These are phyloP conservation scores for Drosophila littoralis DNA, from an alignment of 1,140 invertebrate genomes.

Conservation along the genomic window DNA sequence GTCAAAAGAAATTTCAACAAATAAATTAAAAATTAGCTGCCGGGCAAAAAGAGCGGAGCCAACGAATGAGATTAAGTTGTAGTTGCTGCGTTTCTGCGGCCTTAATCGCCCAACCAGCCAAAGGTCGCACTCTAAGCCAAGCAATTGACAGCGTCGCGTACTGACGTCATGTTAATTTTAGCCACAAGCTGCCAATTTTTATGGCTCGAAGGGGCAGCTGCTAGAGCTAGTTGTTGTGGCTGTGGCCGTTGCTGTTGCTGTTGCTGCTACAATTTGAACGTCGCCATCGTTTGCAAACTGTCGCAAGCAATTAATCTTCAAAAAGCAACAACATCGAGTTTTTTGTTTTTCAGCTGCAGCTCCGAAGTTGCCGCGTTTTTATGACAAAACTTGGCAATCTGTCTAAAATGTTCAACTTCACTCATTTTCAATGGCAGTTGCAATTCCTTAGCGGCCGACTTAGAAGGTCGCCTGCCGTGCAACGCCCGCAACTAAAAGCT, in stretches of 20 bases:
- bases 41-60: conserved; percentile 18
- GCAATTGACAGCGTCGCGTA: conserved; percentile 34
- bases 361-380: conserved; percentile 31
- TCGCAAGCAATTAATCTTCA: conserved; percentile 83
- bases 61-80: conserved; percentile 59
- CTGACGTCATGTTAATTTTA: conserved; percentile 53
- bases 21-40: conserved; percentile 59
- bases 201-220: conserved; percentile 62
- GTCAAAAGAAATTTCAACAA: conserved; percentile 76
- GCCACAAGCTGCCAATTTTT: conserved; percentile 68
- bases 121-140: conserved; percentile 45
- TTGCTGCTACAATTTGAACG: conserved; percentile 50
- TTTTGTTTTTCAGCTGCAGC: conserved; percentile 24
- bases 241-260: conserved; percentile 7
- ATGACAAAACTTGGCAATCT: conserved; percentile 81
- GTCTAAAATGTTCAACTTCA: conserved; percentile 77
- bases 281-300: conserved; percentile 62
- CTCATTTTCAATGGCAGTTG: conserved; percentile 74
- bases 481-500: conserved; percentile 54
- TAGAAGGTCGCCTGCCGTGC: conserved; percentile 64
- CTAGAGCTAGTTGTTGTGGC: not conserved
- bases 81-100: conserved; percentile 50
- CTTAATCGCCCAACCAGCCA: conserved; percentile 42
- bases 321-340: conserved; percentile 52
- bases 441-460: conserved; percentile 64